Evolutionary conservation across 2,113 vertebrate genomes (phyloP).

Genomic region (Parus major): DNA sequence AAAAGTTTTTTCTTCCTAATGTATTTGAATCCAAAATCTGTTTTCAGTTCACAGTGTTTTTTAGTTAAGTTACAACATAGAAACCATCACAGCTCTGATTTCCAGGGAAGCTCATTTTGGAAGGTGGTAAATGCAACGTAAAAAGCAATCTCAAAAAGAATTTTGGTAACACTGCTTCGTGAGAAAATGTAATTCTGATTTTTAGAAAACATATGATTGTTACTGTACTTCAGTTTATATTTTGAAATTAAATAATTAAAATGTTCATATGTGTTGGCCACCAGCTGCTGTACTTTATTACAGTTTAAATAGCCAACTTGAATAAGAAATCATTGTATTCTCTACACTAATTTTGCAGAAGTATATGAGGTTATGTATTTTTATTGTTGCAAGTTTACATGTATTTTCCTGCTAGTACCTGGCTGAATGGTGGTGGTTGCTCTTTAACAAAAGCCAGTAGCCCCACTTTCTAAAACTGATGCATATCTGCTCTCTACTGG

Average conservation of each 20-base stretch:
- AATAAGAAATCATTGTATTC: not conserved
- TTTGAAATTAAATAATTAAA: not conserved
- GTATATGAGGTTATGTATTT: not conserved
- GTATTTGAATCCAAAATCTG: not conserved
- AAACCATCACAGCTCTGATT: not conserved
- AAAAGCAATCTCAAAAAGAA: not conserved
- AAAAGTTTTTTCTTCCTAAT: not conserved
- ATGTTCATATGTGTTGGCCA: not conserved
- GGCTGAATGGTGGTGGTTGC: not conserved
- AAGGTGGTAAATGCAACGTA: not conserved
- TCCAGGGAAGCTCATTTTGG: not conserved
- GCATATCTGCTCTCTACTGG: not conserved
- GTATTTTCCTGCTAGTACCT: not conserved
- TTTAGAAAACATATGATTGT: not conserved
- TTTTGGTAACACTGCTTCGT: not conserved
- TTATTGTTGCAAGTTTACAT: not conserved
- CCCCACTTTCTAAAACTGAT: not conserved
- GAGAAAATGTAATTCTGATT: not conserved
- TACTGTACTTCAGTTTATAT: not conserved
- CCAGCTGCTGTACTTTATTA: not conserved
- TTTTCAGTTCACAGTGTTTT: not conserved
- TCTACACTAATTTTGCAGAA: not conserved
- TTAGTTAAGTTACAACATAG: not conserved
- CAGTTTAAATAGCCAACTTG: not conserved
- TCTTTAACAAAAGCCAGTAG: not conserved